Evolutionary conservation across 2,888 invertebrate species (phyloP).

Genomic region (Stegana nigrithorax): DNA sequence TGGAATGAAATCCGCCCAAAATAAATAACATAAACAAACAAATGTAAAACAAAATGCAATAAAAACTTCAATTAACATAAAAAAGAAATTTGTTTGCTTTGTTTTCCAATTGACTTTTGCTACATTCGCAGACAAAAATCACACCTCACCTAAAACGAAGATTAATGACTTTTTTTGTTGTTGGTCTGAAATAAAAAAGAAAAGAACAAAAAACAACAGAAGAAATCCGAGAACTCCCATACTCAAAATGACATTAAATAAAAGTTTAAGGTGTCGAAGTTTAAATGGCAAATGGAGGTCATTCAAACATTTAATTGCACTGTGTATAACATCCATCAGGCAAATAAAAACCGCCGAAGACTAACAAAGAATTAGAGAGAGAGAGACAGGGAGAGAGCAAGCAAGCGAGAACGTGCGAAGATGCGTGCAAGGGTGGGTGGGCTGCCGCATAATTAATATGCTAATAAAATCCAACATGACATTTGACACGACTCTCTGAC

Average conservation of each 20-base stretch:
- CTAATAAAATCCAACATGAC: constrained; percentile 51
- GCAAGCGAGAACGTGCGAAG: too few relatives aligned
- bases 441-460: constrained; percentile 47
- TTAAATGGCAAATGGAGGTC: constrained; percentile 34
- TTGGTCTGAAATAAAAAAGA: constrained; percentile 25
- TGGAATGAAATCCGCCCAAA: too few relatives aligned
- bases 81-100: constrained; percentile 60
- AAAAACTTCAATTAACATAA: constrained; percentile 61
- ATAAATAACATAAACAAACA: constrained; percentile 23
- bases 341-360: too few relatives aligned
- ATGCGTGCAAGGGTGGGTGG: neutral
- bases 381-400: too few relatives aligned
- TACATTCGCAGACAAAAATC: constrained; percentile 25
- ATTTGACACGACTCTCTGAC: constrained; percentile 43
- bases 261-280: constrained; percentile 50
- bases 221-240: too few relatives aligned
- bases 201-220: constrained; percentile 13
- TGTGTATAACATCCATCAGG: too few relatives aligned
- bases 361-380: too few relatives aligned
- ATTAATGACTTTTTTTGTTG: constrained; percentile 48
- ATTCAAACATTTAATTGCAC: constrained; percentile 48
- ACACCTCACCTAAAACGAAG: constrained; percentile 43
- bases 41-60: constrained; percentile 40
- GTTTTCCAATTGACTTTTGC: constrained; percentile 7
- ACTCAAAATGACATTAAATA: constrained; percentile 12